Evolutionary conservation across 2,797 vertebrate species (phyloP), one percentile per base, ranked within the genome.

Genomic region (Bradypodion ventrale): DNA sequence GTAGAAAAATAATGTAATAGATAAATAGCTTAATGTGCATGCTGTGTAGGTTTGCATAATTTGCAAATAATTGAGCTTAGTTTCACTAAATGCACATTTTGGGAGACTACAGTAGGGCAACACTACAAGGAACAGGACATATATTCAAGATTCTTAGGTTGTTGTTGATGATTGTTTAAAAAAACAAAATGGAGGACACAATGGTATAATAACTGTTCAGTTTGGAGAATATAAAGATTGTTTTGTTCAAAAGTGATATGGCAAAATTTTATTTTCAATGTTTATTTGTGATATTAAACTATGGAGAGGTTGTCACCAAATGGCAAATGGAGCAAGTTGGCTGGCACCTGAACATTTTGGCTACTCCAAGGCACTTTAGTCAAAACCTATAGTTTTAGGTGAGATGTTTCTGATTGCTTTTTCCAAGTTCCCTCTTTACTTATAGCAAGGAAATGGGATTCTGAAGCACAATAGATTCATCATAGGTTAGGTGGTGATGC

Each of bases 231-330:
- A 40, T 49, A 40, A 82, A 40, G 73, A 63, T 75, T 83, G 83
- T 19, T 63, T 79, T 91, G 83, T 89, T 88, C 85, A 42, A 52
- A 74, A 87, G 69, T 62, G 72, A 10, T 40, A 5, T 83, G 89
- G 29, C 52, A 77, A 23, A 87, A 75, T 88, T 88, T 80, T 62
- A 60, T 87, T 82, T 87, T 89, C 75, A 66, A n/a, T 60, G 5
- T 91, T 90, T 85, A 10, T 88, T 88, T 91, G 60, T 89, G 90
- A 87, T 85, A 2, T 87, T 83, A 88, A 92, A 63, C 27, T 62
- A 42, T 78, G 27, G 23, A 90, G n/a, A 80, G 86, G 73, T 84
- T 88, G 82, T 90, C 70, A 88, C n/a, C 69, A 78, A 82, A 56
- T 56, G 60, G 89, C 29, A 13, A 89, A 89, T 85, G 1, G 86